Base-by-base conservation (phyloP, 2,888 invertebrate genomes). In the Meiosimyza platycephala region DNA sequence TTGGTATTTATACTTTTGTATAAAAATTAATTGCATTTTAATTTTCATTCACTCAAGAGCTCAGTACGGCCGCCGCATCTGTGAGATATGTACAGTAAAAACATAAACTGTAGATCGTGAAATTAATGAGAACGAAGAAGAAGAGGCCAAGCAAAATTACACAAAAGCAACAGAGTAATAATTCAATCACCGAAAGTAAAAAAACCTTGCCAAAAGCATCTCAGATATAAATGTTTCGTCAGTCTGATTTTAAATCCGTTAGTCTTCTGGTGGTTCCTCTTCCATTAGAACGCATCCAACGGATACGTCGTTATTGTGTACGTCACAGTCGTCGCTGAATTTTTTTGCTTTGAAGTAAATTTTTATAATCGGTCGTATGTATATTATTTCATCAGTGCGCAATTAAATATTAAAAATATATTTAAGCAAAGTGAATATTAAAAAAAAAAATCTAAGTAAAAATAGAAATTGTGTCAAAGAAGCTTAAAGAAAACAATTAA, bases 211-310 rank as follows among this genome's bases (percentile, higher is more conserved):
- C 12, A 15, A 57, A 57, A 48, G 55, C 18, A 12, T 67, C 55
- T 55, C 63, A 13, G 9, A 47, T 2, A 15, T 16, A 40, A 13
- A 13, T 15, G 9, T 28, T 57, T 28, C 28, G 28, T 28, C 15
- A 57, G 22, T 69, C 40, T 40, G 40, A 9, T 40, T 40, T 40
- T 40, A 7, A 40, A 40, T 40, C 40, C 40, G 52, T 76, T 67
- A 83, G 84, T 83, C 76, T 78, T 77, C 74, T 78, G 78, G 77
- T 78, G 81, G 74, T 79, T 80, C 78, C 78, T 79, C 79, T 76
- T 78, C 76, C 81, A 83, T 82, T 82, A 80, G 78, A 80, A 75
- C 80, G 68, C 28, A 72, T 73, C 78, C 79, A 78, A 77, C 78
- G 78, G 13, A 15, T 62, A n/a, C 40, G 47, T 40, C 12, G 63